Conservation (phyloP, 1,140 invertebrate genomes). For the Drosophila miranda region DNA sequence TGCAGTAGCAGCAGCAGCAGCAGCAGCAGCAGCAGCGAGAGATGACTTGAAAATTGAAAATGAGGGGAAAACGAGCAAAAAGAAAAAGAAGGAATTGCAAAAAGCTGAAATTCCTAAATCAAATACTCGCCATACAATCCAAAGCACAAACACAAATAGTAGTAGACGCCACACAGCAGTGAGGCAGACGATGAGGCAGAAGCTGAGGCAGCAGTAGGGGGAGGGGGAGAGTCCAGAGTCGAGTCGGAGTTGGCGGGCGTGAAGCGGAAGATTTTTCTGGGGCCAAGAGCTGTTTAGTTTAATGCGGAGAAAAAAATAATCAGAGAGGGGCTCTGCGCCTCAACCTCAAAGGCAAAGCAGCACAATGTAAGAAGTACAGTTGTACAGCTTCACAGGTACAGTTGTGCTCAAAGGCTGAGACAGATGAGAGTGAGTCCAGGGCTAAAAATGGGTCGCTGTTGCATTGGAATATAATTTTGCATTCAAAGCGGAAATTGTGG, state of each 20-base stretch:
- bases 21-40: neutral
- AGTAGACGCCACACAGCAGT: conserved; percentile 1
- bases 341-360: neutral
- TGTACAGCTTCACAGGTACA: neutral
- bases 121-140: conserved; percentile 62
- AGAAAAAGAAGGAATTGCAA: conserved; percentile 57
- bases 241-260: conserved; percentile 53
- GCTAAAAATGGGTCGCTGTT: neutral
- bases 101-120: conserved; percentile 72
- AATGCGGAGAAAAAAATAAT: conserved; percentile 39
- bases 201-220: neutral
- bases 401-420: neutral
- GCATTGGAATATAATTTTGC: conserved; percentile 21
- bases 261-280: conserved; percentile 43
- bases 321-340: neutral
- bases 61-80: conserved; percentile 10
- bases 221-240: conserved; percentile 3
- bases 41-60: conserved; percentile 52
- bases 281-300: conserved; percentile 19
- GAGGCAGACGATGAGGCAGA: conserved; percentile 4
- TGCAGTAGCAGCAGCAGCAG: conserved; percentile 1
- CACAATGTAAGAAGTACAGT: conserved; percentile 12
- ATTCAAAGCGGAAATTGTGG: conserved; percentile 31
- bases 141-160: conserved; percentile 51
- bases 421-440: neutral